Conservation (phyloP, 2,888 invertebrate species). For the Lasioglossum pauxillum region DNA sequence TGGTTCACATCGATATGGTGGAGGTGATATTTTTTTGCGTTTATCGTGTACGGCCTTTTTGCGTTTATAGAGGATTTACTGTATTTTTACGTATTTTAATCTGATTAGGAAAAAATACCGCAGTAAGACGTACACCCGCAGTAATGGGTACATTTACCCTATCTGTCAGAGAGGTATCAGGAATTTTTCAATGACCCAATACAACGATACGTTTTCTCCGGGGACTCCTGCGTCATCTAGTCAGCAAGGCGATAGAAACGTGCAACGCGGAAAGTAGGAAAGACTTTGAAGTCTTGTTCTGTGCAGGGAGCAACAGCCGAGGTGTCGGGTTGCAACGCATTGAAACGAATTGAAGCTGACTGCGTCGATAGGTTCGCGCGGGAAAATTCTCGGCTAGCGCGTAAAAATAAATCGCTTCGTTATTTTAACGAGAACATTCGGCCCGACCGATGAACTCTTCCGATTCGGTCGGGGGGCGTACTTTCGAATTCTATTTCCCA, state of each 20-base stretch:
- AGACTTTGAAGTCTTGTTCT: neutral
- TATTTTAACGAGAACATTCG: slow-evolving; percentile 38
- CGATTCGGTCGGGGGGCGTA: slow-evolving; percentile 32
- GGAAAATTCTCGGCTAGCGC: neutral
- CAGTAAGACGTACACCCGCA: too few species aligned
- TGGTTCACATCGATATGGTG: too few species aligned
- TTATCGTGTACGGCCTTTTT: too few species aligned
- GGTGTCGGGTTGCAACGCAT: neutral
- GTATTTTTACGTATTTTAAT: too few species aligned
- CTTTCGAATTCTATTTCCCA: slow-evolving; percentile 56
- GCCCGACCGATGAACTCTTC: neutral
- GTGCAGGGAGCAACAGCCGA: neutral
- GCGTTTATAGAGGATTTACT: too few species aligned
- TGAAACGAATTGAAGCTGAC: neutral
- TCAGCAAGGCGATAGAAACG: neutral
- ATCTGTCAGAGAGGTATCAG: too few species aligned
- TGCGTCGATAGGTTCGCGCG: neutral
- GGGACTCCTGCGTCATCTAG: neutral
- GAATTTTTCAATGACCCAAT: neutral
- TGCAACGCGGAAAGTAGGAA: neutral
- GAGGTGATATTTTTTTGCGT: too few species aligned
- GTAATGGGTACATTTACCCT: too few species aligned
- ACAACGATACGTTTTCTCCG: neutral
- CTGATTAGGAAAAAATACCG: too few species aligned
- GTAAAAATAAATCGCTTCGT: slow-evolving; percentile 38